These are phyloP conservation scores for Myrmophylax atrothorax DNA, from an alignment of 2,113 vertebrate genomes.

Conservation along the genomic window DNA sequence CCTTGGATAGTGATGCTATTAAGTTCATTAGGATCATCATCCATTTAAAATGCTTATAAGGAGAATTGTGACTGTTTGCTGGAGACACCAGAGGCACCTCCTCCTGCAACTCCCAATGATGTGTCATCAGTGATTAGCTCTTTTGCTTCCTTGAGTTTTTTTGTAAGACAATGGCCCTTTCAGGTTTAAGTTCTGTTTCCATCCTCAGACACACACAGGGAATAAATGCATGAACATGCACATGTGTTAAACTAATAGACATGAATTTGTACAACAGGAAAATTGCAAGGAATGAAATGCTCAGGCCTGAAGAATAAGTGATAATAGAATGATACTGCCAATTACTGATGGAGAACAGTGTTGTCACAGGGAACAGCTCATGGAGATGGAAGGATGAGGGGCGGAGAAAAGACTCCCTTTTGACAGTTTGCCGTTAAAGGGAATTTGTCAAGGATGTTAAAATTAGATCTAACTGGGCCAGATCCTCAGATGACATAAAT, in stretches of 20 bases:
- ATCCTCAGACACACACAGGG: not conserved
- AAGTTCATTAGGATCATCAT: constrained; percentile 66
- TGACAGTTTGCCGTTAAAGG: not conserved
- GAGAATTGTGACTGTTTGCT: not conserved
- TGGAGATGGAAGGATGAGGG: not conserved
- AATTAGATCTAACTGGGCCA: constrained; percentile 40
- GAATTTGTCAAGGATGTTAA: constrained; percentile 58
- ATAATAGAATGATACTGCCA: constrained; percentile 57
- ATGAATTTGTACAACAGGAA: constrained; percentile 39
- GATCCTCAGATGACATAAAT: constrained; percentile 49
- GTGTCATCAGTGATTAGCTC: constrained; percentile 13
- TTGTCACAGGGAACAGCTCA: constrained; percentile 32
- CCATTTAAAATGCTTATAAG: constrained; percentile 54
- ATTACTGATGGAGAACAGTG: constrained; percentile 46
- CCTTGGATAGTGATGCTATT: constrained; percentile 68
- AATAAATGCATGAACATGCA: not conserved
- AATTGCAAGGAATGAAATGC: constrained; percentile 49
- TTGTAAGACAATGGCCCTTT: not conserved
- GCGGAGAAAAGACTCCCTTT: not conserved
- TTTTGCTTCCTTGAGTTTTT: not conserved
- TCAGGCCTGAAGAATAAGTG: constrained; percentile 40
- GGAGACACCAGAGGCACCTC: not conserved
- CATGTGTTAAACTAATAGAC: not conserved
- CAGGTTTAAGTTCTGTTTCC: not conserved
- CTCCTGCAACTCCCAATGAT: not conserved